Evolutionary conservation across 2,797 vertebrate genomes (phyloP).

Genomic region (Hybognathus amarus): DNA sequence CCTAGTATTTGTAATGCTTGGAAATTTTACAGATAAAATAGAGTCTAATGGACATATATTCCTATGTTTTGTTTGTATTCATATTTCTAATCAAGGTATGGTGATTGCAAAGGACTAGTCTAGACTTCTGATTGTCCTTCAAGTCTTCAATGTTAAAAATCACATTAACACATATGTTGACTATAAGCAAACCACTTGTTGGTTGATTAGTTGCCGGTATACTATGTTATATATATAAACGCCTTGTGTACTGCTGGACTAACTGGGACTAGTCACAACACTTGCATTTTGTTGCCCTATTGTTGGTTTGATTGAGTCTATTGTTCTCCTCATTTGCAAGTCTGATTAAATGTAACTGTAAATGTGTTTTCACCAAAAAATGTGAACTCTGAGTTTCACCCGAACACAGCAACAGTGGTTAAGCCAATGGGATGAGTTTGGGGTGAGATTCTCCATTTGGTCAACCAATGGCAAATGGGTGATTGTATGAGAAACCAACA

Average conservation of each 20-base stretch:
- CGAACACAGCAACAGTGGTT: constrained; percentile 19
- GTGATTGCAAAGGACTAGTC: constrained; percentile 28
- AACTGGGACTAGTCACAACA: background rate
- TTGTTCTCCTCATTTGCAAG: background rate
- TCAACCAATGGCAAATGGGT: no score
- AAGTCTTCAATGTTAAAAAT: background rate
- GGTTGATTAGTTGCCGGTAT: background rate
- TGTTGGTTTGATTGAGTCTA: background rate
- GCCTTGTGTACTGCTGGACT: background rate
- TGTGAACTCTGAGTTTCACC: background rate
- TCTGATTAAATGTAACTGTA: background rate
- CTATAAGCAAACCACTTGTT: background rate
- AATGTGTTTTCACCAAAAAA: background rate
- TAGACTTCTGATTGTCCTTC: constrained; percentile 15
- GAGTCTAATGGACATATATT: background rate
- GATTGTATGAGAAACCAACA: no score
- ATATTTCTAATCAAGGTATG: constrained; percentile 36
- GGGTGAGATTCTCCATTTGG: no score
- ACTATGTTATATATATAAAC: background rate
- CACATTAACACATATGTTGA: background rate
- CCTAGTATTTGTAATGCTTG: background rate
- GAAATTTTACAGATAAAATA: background rate
- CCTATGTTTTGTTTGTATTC: constrained; percentile 8
- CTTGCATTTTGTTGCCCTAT: background rate
- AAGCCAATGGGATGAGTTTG: constrained; percentile 45